These are phyloP conservation scores for Pachypsylla venusta DNA, from an alignment of 1,140 invertebrate genomes.

Conservation along the genomic window DNA sequence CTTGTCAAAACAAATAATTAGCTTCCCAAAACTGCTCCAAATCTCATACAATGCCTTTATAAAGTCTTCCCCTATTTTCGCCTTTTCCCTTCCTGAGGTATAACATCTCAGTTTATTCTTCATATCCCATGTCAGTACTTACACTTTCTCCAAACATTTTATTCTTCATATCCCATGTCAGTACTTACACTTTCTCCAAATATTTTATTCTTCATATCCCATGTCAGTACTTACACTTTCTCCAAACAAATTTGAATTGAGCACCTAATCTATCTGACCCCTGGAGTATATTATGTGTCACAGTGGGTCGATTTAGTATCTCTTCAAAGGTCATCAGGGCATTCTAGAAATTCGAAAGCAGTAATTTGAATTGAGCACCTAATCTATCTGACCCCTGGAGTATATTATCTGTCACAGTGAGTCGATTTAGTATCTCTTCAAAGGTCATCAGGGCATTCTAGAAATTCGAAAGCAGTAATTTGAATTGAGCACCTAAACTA, in stretches of 20 bases:
- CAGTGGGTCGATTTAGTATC: conserved; percentile 38
- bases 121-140: too few relatives aligned
- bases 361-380: conserved; percentile 38
- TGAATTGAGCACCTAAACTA: conserved; percentile 39
- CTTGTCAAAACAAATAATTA: too few relatives aligned
- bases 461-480: too few relatives aligned
- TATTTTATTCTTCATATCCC: conserved; percentile 36
- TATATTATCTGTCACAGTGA: conserved; percentile 39
- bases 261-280: conserved; percentile 47
- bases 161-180: conserved; percentile 35
- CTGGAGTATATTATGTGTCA: conserved; percentile 40
- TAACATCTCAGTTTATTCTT: too few relatives aligned
- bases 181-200: conserved; percentile 28
- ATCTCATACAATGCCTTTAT: too few relatives aligned
- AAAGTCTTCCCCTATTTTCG: too few relatives aligned
- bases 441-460: conserved; percentile 58
- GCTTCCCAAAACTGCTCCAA: too few relatives aligned
- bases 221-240: conserved; percentile 9
- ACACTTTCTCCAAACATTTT: conserved; percentile 33
- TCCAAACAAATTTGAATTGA: conserved; percentile 37
- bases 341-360: conserved; percentile 41
- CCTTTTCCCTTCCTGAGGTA: too few relatives aligned
- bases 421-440: conserved; percentile 50
- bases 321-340: conserved; percentile 58
- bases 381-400: conserved; percentile 46